These are phyloP conservation scores for Helicoverpa zea DNA, from an alignment of 1,140 invertebrate species.

Conservation along the genomic window DNA sequence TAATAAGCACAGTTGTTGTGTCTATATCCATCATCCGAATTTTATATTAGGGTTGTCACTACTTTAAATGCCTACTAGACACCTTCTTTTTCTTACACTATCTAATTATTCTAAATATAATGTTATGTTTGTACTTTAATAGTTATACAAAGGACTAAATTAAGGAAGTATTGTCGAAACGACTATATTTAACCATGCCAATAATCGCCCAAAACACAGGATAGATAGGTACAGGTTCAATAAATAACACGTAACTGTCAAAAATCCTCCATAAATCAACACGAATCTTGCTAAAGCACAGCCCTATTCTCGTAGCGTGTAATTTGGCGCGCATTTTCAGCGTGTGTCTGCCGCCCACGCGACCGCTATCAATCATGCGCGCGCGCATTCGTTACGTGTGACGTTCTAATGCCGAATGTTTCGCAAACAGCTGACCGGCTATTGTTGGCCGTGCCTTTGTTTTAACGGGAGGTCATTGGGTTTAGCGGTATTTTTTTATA, in stretches of 20 bases:
- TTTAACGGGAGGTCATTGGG: slow-evolving; percentile 60
- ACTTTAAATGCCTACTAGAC: neutral
- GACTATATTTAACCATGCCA: neutral
- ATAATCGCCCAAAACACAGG: neutral
- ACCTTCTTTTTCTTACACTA: neutral
- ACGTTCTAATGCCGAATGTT: slow-evolving; percentile 79
- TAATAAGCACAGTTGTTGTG: slow-evolving; percentile 35
- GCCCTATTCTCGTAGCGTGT: slow-evolving; percentile 58
- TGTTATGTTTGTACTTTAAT: too few relatives aligned
- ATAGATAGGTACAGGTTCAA: neutral
- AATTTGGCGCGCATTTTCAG: slow-evolving; percentile 80
- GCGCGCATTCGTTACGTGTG: slow-evolving; percentile 76
- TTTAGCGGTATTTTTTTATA: slow-evolving; percentile 7
- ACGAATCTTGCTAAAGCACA: neutral
- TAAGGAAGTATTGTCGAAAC: too few relatives aligned
- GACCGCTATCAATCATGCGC: slow-evolving; percentile 76
- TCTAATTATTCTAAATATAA: too few relatives aligned
- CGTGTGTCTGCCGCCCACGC: slow-evolving; percentile 72
- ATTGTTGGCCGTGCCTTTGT: slow-evolving; percentile 68
- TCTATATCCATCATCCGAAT: slow-evolving; percentile 36
- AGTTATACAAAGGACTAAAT: too few relatives aligned
- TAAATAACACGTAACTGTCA: neutral
- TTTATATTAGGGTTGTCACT: slow-evolving; percentile 29
- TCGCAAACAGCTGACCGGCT: slow-evolving; percentile 76
- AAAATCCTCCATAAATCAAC: slow-evolving; percentile 14